phyloP scores from a whole-genome alignment of 2,888 invertebrate species.

The Gastrophysa polygoni region DNA sequence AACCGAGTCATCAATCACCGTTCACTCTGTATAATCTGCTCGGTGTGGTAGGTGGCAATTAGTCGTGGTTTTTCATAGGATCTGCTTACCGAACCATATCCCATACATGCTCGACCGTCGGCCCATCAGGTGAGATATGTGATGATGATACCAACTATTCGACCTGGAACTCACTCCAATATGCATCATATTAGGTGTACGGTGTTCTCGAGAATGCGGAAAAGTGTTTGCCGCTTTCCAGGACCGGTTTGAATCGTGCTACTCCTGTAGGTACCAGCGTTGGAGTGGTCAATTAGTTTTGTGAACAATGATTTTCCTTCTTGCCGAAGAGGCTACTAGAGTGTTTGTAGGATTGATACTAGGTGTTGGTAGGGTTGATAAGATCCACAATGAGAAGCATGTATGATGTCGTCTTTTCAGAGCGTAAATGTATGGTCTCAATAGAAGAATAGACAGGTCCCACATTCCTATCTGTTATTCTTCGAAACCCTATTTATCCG shows the following conservation, averaged over 20 bases:
- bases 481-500: no score
- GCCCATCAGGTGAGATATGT: slow-evolving; percentile 22
- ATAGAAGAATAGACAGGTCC: no score
- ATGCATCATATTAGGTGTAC: slow-evolving; percentile 18
- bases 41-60: slow-evolving; percentile 16
- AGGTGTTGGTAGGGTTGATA: no score
- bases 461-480: no score
- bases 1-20: not conserved
- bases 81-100: slow-evolving; percentile 25
- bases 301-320: no score
- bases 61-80: slow-evolving; percentile 25
- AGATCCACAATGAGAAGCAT: no score
- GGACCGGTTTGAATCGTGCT: slow-evolving; percentile 8
- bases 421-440: no score
- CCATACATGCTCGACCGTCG: slow-evolving; percentile 9
- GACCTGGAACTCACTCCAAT: slow-evolving; percentile 22
- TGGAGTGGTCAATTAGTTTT: no score
- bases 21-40: slow-evolving; percentile 7
- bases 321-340: no score
- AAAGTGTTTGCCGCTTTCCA: slow-evolving; percentile 16
- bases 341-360: no score
- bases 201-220: slow-evolving; percentile 25
- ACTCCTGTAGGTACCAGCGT: not conserved
- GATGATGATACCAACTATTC: slow-evolving; percentile 23
- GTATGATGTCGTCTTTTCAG: no score